phyloP scores from a whole-genome alignment of 1,140 invertebrate genomes.

The Formica selysi region DNA sequence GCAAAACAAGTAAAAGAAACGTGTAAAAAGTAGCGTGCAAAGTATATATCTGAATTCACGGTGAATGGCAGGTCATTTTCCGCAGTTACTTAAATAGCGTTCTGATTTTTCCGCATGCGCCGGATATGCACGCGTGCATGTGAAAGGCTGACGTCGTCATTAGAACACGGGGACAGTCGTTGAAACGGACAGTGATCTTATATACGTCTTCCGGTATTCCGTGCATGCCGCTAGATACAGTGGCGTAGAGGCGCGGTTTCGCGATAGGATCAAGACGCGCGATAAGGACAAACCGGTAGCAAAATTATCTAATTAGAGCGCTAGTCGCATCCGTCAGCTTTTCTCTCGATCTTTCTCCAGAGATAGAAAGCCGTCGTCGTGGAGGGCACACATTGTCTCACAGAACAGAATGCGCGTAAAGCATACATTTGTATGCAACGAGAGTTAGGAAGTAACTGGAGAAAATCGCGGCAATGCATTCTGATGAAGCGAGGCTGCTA shows the following conservation, averaged over 20 bases:
- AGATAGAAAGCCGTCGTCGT: conserved; percentile 63
- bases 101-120: conserved; percentile 33
- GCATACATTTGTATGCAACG: conserved; percentile 12
- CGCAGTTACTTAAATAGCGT: conserved; percentile 1
- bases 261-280: background rate
- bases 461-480: conserved; percentile 29
- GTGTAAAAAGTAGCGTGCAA: background rate
- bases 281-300: background rate
- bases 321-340: conserved; percentile 10
- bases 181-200: conserved; percentile 15
- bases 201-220: conserved; percentile 64
- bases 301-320: conserved; percentile 61
- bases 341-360: conserved; percentile 40
- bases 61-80: conserved; percentile 32
- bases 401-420: background rate
- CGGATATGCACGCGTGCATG: conserved; percentile 62
- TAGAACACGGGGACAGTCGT: conserved; percentile 30
- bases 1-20: no score
- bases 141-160: conserved; percentile 64
- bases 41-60: conserved; percentile 17
- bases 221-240: conserved; percentile 36
- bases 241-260: background rate
- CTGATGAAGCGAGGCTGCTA: conserved; percentile 26
- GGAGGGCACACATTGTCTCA: conserved; percentile 26
- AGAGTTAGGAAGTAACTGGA: conserved; percentile 39